Evolutionary conservation across 2,888 invertebrate species (phyloP), one percentile per base, ranked within the genome.

Genomic region (Zygaena filipendulae): DNA sequence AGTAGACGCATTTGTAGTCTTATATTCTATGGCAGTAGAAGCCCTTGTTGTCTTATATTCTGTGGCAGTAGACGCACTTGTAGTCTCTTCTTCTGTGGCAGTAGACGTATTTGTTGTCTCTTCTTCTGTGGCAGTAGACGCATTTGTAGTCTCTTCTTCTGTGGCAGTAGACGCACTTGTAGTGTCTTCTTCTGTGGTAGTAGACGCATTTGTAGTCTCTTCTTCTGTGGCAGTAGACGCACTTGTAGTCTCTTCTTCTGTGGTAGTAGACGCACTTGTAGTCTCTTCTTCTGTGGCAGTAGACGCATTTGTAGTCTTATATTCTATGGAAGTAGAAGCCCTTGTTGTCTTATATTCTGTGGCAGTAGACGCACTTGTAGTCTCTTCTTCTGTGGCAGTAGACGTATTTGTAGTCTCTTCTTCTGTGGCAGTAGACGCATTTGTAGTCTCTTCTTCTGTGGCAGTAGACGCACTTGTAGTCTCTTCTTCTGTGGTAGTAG

Each of bases 341-440:
- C 11, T 3, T 5, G 13, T 13, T 23, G 22, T 14, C 3, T 12
- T 16, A 21, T 4, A 2, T 26, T 21, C 23, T 18, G 20, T 27
- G 19, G 23, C n/a, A n/a, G 11, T 23, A 13, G 18, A 11, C 8
- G 18, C 18, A 18, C 5, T 4, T 18, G 18, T 18, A 18, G 18
- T 18, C 18, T 8, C 18, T 8, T 4, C 8, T 18, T 18, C 18
- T 18, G 18, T 18, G 18, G 18, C 8, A 18, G n/a, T n/a, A n/a
- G n/a, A n/a, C n/a, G n/a, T n/a, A n/a, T n/a, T n/a, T 18, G 18
- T 18, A 18, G 18, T 18, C 18, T 18, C n/a, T 28, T 13, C 13
- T 2, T 21, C n/a, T 13, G 23, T 25, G n/a, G 27, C 30, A 10
- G 33, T 36, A 11, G 19, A 11, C 21, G 16, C 13, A 22, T 26